These are phyloP conservation scores for Myiopsitta monachus DNA, from an alignment of 2,113 vertebrate genomes.

Conservation along the genomic window DNA sequence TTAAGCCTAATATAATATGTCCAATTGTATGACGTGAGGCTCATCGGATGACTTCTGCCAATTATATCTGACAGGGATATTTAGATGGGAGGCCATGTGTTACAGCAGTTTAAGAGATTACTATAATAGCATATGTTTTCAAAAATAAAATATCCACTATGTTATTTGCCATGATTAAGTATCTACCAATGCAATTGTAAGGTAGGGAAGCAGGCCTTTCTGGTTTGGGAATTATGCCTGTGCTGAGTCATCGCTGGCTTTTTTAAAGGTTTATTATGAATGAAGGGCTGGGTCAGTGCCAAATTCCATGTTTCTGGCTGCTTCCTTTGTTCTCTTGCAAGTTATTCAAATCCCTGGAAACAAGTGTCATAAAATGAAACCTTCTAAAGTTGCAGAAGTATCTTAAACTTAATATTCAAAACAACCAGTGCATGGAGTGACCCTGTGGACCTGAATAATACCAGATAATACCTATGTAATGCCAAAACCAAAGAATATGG, in stretches of 20 bases:
- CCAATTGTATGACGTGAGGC: conserved; percentile 47
- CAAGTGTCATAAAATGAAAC: background rate
- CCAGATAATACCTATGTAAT: background rate
- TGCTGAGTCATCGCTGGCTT: conserved; percentile 4
- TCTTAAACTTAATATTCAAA: background rate
- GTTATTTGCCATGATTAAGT: conserved; percentile 35
- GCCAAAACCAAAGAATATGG: background rate
- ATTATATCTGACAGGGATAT: conserved; percentile 26
- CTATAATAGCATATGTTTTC: background rate
- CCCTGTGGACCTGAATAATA: background rate
- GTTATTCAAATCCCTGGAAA: background rate
- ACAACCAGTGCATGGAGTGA: background rate
- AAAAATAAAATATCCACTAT: conserved; percentile 42
- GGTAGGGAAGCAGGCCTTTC: conserved; percentile 30
- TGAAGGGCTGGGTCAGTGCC: background rate
- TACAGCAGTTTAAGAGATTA: conserved; percentile 41
- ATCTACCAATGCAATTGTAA: conserved; percentile 10
- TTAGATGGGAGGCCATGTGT: conserved; percentile 18
- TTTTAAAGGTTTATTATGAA: conserved; percentile 2
- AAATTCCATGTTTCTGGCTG: background rate
- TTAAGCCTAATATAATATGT: background rate
- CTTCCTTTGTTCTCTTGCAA: background rate
- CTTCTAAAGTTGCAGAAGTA: background rate
- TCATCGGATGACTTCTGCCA: conserved; percentile 39
- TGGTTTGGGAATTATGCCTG: background rate